Conservation (phyloP, 2,797 vertebrate species). For the Triplophysa bombifrons region DNA sequence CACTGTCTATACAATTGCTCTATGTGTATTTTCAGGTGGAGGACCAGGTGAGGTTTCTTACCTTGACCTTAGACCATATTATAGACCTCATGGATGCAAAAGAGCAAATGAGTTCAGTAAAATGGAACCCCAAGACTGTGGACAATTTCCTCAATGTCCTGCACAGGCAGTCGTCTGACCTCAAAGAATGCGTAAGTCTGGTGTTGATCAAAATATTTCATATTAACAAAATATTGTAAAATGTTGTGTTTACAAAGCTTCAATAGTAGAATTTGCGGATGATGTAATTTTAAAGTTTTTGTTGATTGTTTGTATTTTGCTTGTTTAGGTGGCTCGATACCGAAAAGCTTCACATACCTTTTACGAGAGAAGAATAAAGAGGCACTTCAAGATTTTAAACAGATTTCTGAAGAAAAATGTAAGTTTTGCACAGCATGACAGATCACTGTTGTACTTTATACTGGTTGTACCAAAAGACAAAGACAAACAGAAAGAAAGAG, state of each 20-base stretch:
- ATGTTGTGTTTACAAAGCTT: neutral
- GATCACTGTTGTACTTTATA: neutral
- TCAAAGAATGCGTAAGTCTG: constrained; percentile 52
- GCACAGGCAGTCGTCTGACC: constrained; percentile 32
- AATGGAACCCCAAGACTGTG: constrained; percentile 28
- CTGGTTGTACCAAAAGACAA: too few species aligned
- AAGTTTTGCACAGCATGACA: constrained; percentile 8
- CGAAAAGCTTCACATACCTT: neutral
- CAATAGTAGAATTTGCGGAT: neutral
- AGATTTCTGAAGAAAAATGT: constrained; percentile 39
- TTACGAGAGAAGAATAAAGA: constrained; percentile 1
- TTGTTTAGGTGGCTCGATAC: constrained; percentile 20
- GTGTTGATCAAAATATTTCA: neutral
- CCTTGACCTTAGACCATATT: constrained; percentile 38
- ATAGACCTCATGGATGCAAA: constrained; percentile 1
- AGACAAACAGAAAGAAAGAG: neutral
- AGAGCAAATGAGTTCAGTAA: neutral
- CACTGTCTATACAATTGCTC: too few species aligned
- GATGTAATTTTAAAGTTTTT: neutral
- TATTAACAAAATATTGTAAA: too few species aligned
- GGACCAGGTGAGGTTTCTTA: constrained; percentile 44
- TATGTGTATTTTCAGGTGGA: constrained; percentile 21
- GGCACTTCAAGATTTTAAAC: constrained; percentile 37
- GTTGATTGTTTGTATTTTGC: neutral
- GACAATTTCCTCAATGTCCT: constrained; percentile 32